A percentile compares a stretch with the other conserved stretches of the same genome.
Conservation (phyloP, 2,888 invertebrate species). For the Drosophila pegasa region DNA sequence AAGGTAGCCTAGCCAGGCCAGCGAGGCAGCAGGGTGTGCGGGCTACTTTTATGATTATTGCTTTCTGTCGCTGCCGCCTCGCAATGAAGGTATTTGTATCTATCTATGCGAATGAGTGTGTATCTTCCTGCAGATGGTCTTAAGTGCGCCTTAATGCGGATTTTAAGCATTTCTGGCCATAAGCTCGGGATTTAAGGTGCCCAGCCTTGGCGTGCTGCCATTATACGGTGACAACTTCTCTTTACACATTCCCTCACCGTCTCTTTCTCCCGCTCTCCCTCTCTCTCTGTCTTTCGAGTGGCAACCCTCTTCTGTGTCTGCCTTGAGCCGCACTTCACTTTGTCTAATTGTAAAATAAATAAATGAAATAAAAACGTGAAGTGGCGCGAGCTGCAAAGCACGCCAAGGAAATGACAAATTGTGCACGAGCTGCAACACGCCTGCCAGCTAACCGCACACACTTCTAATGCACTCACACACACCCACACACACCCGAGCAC, state of each 20-base stretch:
- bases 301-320: slow-evolving; percentile 31
- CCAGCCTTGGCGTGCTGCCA: slow-evolving; percentile 50
- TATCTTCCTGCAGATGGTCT: slow-evolving; percentile 24
- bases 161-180: slow-evolving; percentile 63
- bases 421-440: slow-evolving; percentile 28
- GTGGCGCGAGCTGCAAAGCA: slow-evolving; percentile 40
- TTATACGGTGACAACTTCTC: slow-evolving; percentile 25
- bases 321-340: slow-evolving; percentile 65
- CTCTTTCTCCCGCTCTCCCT: slow-evolving; percentile 1
- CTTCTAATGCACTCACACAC: slow-evolving; percentile 11
- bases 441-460: slow-evolving; percentile 46
- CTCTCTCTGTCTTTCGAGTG: slow-evolving; percentile 11
- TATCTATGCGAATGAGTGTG: slow-evolving; percentile 19
- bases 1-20: slow-evolving; percentile 40
- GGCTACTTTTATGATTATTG: slow-evolving; percentile 76
- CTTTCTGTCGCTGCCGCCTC: slow-evolving; percentile 45
- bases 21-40: slow-evolving; percentile 48
- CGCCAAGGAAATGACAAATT: slow-evolving; percentile 63
- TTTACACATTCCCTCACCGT: slow-evolving; percentile 6
- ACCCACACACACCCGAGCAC: neutral
- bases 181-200: slow-evolving; percentile 62
- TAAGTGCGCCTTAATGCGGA: slow-evolving; percentile 64
- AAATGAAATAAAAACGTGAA: slow-evolving; percentile 71
- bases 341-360: slow-evolving; percentile 79
- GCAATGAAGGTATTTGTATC: slow-evolving; percentile 41